A percentile compares a stretch with the other conserved stretches of the same genome.
phyloP scores from a whole-genome alignment of 1,140 invertebrate genomes.

The Globodera rostochiensis region DNA sequence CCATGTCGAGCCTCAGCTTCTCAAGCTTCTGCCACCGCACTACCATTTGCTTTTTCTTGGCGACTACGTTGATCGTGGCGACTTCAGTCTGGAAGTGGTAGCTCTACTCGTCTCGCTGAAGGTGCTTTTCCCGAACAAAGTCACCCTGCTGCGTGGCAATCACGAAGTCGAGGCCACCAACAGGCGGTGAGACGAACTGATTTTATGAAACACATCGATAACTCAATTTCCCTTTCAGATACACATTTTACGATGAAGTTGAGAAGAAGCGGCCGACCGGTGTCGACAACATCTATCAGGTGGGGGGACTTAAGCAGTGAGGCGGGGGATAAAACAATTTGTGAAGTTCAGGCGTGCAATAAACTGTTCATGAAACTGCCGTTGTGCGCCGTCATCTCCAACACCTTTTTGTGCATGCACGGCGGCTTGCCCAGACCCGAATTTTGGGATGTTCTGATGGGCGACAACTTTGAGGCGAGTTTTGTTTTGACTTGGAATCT shows the following conservation, averaged over 20 bases:
- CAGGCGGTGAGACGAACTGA: neutral
- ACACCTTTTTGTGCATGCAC: neutral
- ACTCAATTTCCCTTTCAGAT: neutral
- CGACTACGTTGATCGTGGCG: slow-evolving; percentile 71
- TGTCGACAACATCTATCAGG: neutral
- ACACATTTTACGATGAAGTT: slow-evolving; percentile 10
- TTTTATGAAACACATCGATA: neutral
- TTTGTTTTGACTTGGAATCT: neutral
- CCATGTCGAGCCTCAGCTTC: neutral
- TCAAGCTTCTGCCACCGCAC: neutral
- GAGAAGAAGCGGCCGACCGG: neutral
- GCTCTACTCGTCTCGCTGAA: slow-evolving; percentile 70
- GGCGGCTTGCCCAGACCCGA: neutral
- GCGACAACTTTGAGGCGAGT: neutral
- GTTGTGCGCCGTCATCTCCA: neutral
- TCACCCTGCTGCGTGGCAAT: slow-evolving; percentile 69
- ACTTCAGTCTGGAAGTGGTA: slow-evolving; percentile 74
- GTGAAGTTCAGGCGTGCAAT: neutral
- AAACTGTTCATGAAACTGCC: neutral
- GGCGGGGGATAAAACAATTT: neutral
- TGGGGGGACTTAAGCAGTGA: neutral
- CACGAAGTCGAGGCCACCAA: slow-evolving; percentile 22
- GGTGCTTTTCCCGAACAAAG: slow-evolving; percentile 71
- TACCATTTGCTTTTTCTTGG: slow-evolving; percentile 15
- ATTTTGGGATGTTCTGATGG: neutral